phyloP scores from a whole-genome alignment of 1,140 invertebrate species.

The Lasioglossum baleicum region DNA sequence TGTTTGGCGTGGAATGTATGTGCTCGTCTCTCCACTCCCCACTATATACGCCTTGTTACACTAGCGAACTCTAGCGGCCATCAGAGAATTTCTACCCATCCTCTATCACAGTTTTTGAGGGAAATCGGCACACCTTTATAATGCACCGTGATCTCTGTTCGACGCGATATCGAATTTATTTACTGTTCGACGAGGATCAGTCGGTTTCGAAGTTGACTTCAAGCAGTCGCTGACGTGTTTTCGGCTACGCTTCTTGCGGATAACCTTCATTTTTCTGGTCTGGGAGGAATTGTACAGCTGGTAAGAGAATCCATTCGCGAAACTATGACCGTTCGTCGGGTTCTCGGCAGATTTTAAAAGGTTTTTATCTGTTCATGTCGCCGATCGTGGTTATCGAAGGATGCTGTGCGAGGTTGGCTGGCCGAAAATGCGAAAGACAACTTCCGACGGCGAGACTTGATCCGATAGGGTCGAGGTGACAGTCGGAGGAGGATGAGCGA shows the following conservation, averaged over 20 bases:
- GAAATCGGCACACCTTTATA: too few relatives aligned
- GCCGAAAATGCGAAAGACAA: constrained; percentile 28
- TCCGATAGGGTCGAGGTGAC: constrained; percentile 1
- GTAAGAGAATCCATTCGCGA: not conserved
- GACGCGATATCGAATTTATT: too few relatives aligned
- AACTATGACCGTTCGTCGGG: constrained; percentile 6
- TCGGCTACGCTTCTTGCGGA: not conserved
- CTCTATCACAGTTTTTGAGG: too few relatives aligned
- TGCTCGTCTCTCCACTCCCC: too few relatives aligned
- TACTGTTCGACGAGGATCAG: not conserved
- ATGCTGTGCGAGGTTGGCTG: constrained; percentile 12
- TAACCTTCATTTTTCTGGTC: not conserved
- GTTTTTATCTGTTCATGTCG: not conserved
- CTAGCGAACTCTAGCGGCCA: too few relatives aligned
- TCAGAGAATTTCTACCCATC: too few relatives aligned
- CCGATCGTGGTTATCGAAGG: not conserved
- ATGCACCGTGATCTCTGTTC: too few relatives aligned
- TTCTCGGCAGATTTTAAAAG: not conserved
- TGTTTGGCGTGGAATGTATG: too few relatives aligned
- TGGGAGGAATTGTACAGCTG: not conserved
- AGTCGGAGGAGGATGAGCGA: constrained; percentile 14
- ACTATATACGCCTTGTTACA: too few relatives aligned
- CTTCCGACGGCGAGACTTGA: not conserved
- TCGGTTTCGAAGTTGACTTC: constrained; percentile 28
- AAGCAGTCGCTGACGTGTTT: not conserved